Conservation (phyloP, 2,113 vertebrate species). For the Aramus guarauna region DNA sequence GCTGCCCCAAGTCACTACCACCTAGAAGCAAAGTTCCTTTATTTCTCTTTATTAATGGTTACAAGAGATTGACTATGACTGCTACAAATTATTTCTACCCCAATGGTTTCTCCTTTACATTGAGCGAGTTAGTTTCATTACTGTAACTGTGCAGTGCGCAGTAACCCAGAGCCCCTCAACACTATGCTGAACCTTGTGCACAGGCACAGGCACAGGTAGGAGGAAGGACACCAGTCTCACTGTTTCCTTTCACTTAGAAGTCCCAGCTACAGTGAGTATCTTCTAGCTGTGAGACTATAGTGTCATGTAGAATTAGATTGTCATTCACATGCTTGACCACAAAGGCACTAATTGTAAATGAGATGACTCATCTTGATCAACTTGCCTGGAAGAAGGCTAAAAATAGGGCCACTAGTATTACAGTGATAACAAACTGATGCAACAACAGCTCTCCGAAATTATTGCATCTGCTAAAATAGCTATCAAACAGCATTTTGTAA, state of each 20-base stretch:
- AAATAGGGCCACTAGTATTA: background rate
- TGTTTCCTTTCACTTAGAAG: background rate
- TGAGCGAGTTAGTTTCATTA: background rate
- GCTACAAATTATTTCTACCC: background rate
- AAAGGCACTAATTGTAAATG: background rate
- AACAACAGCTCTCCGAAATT: background rate
- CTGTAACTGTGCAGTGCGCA: background rate
- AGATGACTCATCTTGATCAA: constrained; percentile 6
- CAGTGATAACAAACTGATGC: background rate
- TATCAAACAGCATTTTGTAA: background rate
- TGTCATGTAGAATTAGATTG: background rate
- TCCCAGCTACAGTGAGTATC: background rate
- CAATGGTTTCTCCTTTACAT: background rate
- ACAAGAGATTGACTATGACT: background rate
- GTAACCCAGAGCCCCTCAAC: background rate
- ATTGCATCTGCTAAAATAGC: background rate
- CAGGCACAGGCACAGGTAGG: no score
- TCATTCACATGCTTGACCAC: background rate
- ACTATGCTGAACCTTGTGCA: background rate
- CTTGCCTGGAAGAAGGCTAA: background rate
- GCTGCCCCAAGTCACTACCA: accelerated
- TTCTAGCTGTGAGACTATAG: background rate
- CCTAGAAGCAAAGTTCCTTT: background rate
- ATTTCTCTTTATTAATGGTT: background rate
- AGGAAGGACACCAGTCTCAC: background rate